Conservation (phyloP, 2,113 vertebrate species). For the Corythornis cristatus region DNA sequence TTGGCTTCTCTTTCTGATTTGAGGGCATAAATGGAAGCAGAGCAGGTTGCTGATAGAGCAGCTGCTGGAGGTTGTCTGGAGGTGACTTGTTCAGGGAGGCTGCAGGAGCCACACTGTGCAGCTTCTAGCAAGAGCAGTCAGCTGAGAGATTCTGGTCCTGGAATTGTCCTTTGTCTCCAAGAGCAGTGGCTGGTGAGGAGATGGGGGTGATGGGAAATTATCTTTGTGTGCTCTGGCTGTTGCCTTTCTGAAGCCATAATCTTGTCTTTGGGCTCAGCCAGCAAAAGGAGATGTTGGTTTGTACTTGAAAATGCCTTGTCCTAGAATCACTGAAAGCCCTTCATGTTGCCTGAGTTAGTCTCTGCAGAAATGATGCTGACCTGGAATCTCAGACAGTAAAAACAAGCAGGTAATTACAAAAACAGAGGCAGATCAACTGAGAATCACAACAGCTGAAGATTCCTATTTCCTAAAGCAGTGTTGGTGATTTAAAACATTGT, state of each 20-base stretch:
- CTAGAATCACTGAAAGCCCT: not conserved
- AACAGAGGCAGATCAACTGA: not conserved
- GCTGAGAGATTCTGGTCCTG: not conserved
- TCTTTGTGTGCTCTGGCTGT: not conserved
- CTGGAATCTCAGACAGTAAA: not conserved
- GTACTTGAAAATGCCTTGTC: not conserved
- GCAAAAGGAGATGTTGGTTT: not conserved
- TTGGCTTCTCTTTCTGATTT: not conserved
- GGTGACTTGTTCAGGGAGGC: not conserved
- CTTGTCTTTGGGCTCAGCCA: not conserved
- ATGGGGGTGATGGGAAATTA: not conserved
- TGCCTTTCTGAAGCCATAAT: not conserved
- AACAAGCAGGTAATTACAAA: not conserved
- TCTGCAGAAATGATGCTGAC: not conserved
- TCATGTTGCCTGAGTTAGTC: not conserved
- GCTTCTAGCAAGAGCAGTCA: accelerated
- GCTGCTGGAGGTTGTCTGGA: not conserved
- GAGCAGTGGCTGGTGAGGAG: not conserved
- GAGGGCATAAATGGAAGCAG: not conserved
- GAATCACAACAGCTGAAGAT: not conserved
- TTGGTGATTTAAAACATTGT: not conserved
- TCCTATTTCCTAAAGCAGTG: not conserved
- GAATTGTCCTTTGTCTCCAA: not conserved
- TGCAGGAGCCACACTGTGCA: not conserved
- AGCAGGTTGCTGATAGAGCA: not conserved